Base-by-base conservation (phyloP, 2,797 vertebrate genomes). In the Anisognathus igniventris region DNA sequence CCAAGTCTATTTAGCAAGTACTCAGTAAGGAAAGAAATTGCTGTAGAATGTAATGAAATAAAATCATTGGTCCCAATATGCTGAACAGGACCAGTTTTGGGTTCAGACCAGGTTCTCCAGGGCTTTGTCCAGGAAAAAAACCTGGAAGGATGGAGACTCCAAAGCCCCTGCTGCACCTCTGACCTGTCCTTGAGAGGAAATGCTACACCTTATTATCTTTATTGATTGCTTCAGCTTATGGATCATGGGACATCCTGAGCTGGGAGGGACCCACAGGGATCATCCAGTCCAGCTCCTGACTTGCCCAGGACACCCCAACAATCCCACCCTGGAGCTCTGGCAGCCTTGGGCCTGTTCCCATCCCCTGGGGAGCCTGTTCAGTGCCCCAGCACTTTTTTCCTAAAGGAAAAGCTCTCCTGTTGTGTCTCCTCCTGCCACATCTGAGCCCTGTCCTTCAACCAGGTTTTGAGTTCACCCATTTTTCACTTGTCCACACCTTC, bases 111-210 rank as follows among this genome's bases (percentile, higher is more conserved):
- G 33, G 7, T 27, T 77, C 28, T 57, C 24, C 15, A n/a, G 31
- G 50, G 24, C 62, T 74, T 60, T 45, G 15, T 60, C 12, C 18
- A 23, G 31, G 50, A 30, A 44, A 44, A 33, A n/a, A 18, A 40
- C 4, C 39, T 5, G 2, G 0, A 2, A 51, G 31, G 53, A 47
- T 0, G 4, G 45, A 62, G n/a, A 17, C 28, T 44, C 42, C 25
- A 14, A 18, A 27, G 27, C 11, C n/a, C 24, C 37, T 68, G 37
- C 58, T 53, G 25, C 50, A 35, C n/a, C 1, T 0, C 57, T 58
- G 5, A 13, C 18, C 54, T 31, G 27, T 66, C 17, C 66, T 72
- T 10, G 0, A 21, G n/a, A 35, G 65, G 15, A 28, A 51, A 64
- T 40, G 25, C 10, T 75, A 13, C 18, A 30, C 31, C 54, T 42